These are phyloP conservation scores for Araneus ventricosus DNA, from an alignment of 1,140 invertebrate species.

Conservation along the genomic window DNA sequence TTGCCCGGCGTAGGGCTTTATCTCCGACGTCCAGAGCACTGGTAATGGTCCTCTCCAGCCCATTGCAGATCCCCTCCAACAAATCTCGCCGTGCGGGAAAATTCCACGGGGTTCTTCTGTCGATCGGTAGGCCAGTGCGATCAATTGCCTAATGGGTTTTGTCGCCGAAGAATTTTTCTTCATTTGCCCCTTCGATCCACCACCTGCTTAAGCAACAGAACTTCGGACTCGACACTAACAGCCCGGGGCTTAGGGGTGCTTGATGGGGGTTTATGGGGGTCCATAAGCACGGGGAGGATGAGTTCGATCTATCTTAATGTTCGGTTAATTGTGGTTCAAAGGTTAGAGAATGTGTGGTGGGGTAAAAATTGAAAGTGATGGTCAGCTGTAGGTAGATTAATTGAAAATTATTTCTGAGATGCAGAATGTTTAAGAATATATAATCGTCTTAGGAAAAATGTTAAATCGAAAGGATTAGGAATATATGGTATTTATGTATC, in stretches of 20 bases:
- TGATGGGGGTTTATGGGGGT: slow-evolving; percentile 13
- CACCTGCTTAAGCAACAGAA: neutral
- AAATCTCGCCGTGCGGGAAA: neutral
- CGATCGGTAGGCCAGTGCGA: neutral
- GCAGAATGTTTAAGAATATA: no score
- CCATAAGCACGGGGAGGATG: neutral
- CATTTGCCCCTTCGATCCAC: slow-evolving; percentile 2
- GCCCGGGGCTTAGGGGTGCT: neutral
- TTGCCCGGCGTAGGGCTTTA: neutral
- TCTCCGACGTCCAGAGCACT: neutral
- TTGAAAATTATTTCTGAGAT: no score
- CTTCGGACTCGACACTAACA: neutral
- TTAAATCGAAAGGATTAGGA: no score
- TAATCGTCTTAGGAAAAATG: no score
- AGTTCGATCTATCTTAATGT: neutral
- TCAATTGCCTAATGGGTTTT: slow-evolving; percentile 57
- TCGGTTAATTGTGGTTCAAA: neutral
- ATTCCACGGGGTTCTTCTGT: neutral
- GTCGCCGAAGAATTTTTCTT: slow-evolving; percentile 43
- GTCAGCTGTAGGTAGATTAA: no score
- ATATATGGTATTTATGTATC: no score
- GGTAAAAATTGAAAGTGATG: no score
- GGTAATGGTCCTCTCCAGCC: neutral
- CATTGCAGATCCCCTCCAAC: neutral
- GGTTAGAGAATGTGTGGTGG: no score